Conservation (phyloP, 2,113 vertebrate species). For the Austrofundulus limnaeus region DNA sequence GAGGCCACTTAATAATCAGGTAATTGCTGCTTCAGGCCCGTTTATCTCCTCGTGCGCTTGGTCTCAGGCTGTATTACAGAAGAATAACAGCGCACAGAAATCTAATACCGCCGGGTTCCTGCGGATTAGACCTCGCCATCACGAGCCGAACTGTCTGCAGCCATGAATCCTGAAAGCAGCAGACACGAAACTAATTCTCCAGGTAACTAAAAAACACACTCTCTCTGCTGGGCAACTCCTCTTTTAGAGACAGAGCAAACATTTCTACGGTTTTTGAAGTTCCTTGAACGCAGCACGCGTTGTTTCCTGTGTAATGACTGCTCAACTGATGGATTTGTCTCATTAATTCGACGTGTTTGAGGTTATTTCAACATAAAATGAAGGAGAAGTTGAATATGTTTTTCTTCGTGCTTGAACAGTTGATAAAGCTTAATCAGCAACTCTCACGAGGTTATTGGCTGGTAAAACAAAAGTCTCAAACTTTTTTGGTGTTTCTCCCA, state of each 20-base stretch:
- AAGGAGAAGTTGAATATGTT: too few relatives aligned
- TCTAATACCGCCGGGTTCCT: constrained; percentile 13
- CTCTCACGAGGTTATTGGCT: too few relatives aligned
- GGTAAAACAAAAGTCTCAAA: too few relatives aligned
- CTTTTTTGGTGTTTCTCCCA: too few relatives aligned
- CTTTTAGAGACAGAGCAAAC: neutral
- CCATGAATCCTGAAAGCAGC: constrained; percentile 53
- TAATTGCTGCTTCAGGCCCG: constrained; percentile 50
- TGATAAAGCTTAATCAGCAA: too few relatives aligned
- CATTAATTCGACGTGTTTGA: too few relatives aligned
- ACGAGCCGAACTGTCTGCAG: neutral
- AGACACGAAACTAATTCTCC: constrained; percentile 41
- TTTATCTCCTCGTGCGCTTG: neutral
- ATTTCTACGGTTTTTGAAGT: neutral
- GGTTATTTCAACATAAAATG: too few relatives aligned
- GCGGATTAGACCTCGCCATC: constrained; percentile 12
- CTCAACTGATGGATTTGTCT: too few relatives aligned
- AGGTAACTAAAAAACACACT: constrained; percentile 57
- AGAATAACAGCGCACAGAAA: constrained; percentile 52
- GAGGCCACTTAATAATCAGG: constrained; percentile 69
- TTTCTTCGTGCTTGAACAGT: neutral
- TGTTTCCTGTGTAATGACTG: constrained; percentile 1
- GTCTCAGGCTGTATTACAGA: constrained; percentile 59
- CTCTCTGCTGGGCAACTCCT: neutral
- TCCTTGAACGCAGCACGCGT: neutral